Base-by-base conservation (phyloP, 2,113 vertebrate species). In the Charina bottae region DNA sequence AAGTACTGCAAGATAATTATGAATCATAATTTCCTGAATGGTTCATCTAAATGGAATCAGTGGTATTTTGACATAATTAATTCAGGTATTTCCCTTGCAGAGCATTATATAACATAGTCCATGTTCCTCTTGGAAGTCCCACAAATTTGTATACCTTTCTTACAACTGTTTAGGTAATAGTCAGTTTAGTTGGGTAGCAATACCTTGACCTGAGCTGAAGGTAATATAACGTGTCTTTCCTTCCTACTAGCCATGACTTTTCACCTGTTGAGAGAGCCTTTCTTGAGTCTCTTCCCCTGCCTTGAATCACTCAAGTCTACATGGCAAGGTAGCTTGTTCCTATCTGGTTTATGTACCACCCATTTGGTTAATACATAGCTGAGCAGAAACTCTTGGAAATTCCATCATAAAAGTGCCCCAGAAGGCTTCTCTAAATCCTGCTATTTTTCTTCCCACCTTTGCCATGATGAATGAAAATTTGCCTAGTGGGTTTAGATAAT, bases 21-120 rank as follows among this genome's bases (percentile, higher is more conserved):
- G 92, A 88, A 84, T 23, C 72, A 88, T 83, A 58, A 23, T 85
- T 90, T 83, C 28, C 8, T 24, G 6, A 53, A 55, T 89, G 17
- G 12, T 68, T 94, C 89, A 0, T 94, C 58, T 91, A 92, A 94
- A 92, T 86, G 49, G 86, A 90, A 56, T 92, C 85, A 90, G 59
- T 0, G 0, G 0, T 89, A 46, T 90, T 94, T 96, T 94, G 33
- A 78, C n/a, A 85, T 85, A 93, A 92, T 90, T 0, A 91, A 28
- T 94, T 93, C 90, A 93, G 4, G 19, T 78, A 2, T 88, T 93
- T 92, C 9, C 1, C 26, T 91, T 90, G 21, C 68, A 72, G 19
- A 23, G 5, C 0, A 56, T 55, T 11, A 1, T 62, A 6, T 28
- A 0, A 0, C 37, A 83, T 3, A 87, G 90, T 0, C 0, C 23